A percentile compares a stretch with the other conserved stretches of the same genome.
phyloP scores from a whole-genome alignment of 2,797 vertebrate genomes.

The Perdix hodgsoniae region DNA sequence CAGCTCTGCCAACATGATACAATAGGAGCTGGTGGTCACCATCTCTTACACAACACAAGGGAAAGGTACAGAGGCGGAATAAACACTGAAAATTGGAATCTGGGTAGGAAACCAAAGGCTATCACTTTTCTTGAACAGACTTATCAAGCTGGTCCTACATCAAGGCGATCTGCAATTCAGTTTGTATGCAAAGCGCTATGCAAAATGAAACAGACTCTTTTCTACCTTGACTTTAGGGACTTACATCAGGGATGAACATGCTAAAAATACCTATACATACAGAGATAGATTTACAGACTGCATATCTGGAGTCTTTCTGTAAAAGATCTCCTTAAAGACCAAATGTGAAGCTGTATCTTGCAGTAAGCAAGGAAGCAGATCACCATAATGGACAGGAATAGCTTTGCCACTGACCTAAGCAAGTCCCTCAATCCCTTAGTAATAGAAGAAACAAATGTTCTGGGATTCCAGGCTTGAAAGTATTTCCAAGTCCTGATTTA shows the following conservation, averaged over 20 bases:
- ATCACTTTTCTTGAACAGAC: background rate
- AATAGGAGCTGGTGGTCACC: background rate
- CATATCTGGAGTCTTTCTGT: background rate
- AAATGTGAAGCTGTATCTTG: constrained; percentile 23
- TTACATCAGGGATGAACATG: constrained; percentile 22
- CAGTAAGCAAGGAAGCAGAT: constrained; percentile 12
- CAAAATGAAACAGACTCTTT: constrained; percentile 56
- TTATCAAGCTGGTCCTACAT: background rate
- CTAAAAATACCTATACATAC: constrained; percentile 49
- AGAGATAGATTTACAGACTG: constrained; percentile 57
- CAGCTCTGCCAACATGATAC: background rate
- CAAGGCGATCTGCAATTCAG: background rate
- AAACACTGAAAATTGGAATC: constrained; percentile 27
- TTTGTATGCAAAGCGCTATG: constrained; percentile 48
- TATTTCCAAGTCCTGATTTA: background rate
- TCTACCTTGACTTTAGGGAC: constrained; percentile 43
- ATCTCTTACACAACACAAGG: background rate
- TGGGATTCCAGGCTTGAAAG: constrained; percentile 30
- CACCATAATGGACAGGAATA: background rate
- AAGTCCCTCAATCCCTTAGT: background rate
- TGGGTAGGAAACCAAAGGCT: constrained; percentile 32
- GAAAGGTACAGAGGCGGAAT: background rate
- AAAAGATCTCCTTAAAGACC: constrained; percentile 44
- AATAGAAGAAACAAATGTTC: constrained; percentile 33
- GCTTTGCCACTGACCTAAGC: background rate